Evolutionary conservation across 2,888 invertebrate species (phyloP), one percentile per base, ranked within the genome.

Genomic region (Julus scanicus): DNA sequence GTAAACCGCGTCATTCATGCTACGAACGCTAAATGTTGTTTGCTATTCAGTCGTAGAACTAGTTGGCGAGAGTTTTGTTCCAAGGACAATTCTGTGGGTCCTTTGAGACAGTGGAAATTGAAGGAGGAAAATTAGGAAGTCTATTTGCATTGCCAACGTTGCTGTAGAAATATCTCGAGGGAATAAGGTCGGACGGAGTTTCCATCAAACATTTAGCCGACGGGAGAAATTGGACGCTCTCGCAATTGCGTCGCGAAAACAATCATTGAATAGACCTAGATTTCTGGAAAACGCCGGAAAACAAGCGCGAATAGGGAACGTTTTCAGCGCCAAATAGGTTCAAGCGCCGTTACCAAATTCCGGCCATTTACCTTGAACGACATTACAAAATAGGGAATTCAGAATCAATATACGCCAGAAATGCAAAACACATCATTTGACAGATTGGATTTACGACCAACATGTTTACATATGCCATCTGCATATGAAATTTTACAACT

Each of bases 71-170:
- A 17, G 71, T 71, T 71, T 20, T 20, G 29, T 71, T 71, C 71
- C 71, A 71, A 71, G 71, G 71, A 71, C 71, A 71, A 71, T 71
- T 71, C 71, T 2, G 29, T 71, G 20, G 29, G 71, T 71, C 71
- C 71, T 29, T 5, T 29, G 71, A 71, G 71, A 71, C 71, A 20
- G 20, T 20, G 6, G 71, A 29, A 71, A 71, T 71, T 71, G 71
- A 71, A 71, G 71, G 71, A 71, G 71, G 71, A 29, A 71, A 71
- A 71, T 71, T 71, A 71, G 71, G 71, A 71, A 20, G 29, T 2
- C n/a, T 71, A 71, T 71, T 71, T 71, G 71, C 71, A 71, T 71
- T 71, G 71, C 29, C 71, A 71, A 71, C 29, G 71, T 71, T n/a
- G 29, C 71, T 71, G 71, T 29, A 20, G 71, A 71, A 2, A 29